Evolutionary conservation across 1,140 invertebrate genomes (phyloP).

Genomic region (Glomeris maerens): DNA sequence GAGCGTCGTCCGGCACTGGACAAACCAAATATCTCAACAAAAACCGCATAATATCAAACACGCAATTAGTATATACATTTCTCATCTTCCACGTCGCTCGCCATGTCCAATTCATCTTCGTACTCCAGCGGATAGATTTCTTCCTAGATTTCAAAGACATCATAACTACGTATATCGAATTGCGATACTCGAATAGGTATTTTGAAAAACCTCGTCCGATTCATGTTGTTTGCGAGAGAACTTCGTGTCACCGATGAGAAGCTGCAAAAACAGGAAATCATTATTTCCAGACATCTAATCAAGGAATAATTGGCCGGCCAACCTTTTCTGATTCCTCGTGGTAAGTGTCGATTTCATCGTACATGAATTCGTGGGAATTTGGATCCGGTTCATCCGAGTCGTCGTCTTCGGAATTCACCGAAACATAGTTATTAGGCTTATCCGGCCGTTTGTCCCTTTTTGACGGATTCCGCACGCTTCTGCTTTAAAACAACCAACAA

Average conservation of each 20-base stretch:
- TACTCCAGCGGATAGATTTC: background rate
- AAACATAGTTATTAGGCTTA: too few species aligned
- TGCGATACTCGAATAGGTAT: background rate
- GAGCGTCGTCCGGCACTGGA: slow-evolving; percentile 50
- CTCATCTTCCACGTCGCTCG: background rate
- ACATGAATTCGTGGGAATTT: background rate
- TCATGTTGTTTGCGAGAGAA: background rate
- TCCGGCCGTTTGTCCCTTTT: too few species aligned
- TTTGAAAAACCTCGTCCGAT: background rate
- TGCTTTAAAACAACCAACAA: too few species aligned
- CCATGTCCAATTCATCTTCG: background rate
- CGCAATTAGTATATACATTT: background rate
- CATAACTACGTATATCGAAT: background rate
- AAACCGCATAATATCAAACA: background rate
- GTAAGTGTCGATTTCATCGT: background rate
- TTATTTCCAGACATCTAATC: background rate
- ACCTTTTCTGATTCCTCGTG: background rate
- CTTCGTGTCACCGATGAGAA: background rate
- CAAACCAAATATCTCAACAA: background rate
- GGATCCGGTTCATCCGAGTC: background rate
- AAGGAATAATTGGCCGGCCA: background rate
- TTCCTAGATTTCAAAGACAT: background rate
- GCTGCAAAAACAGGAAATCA: background rate
- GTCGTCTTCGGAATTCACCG: background rate
- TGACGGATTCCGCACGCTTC: too few species aligned